Conservation (phyloP, 2,113 vertebrate genomes). For the Clarias macrocephalus region DNA sequence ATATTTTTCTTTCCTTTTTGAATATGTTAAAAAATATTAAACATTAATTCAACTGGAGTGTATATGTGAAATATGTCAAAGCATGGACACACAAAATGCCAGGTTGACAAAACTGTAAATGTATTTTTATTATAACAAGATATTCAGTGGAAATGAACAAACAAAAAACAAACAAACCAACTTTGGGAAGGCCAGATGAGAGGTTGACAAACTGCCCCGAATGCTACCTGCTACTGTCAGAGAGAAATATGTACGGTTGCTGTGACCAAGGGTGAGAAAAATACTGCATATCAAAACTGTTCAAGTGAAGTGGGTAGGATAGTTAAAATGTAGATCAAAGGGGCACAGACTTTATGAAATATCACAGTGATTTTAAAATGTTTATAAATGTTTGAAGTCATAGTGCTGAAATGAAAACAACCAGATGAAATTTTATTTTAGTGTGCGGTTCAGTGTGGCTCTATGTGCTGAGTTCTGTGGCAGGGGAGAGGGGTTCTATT, state of each 20-base stretch:
- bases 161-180: slow-evolving; percentile 60
- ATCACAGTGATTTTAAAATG: slow-evolving; percentile 13
- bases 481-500: slow-evolving; percentile 64
- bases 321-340: neutral
- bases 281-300: neutral
- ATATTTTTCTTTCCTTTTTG: neutral
- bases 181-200: slow-evolving; percentile 66
- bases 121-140: slow-evolving; percentile 46
- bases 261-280: slow-evolving; percentile 34
- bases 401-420: neutral
- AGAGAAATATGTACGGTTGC: neutral
- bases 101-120: slow-evolving; percentile 25
- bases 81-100: neutral
- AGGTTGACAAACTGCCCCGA: slow-evolving; percentile 57
- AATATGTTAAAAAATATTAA: neutral
- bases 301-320: neutral
- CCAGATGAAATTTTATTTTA: neutral
- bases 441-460: neutral
- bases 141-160: slow-evolving; percentile 59
- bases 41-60: neutral
- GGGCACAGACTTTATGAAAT: neutral
- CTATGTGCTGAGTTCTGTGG: slow-evolving; percentile 54
- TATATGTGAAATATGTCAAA: neutral
- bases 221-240: slow-evolving; percentile 31
- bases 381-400: neutral